Conservation (phyloP, 2,888 invertebrate species). For the Andrena marginata region DNA sequence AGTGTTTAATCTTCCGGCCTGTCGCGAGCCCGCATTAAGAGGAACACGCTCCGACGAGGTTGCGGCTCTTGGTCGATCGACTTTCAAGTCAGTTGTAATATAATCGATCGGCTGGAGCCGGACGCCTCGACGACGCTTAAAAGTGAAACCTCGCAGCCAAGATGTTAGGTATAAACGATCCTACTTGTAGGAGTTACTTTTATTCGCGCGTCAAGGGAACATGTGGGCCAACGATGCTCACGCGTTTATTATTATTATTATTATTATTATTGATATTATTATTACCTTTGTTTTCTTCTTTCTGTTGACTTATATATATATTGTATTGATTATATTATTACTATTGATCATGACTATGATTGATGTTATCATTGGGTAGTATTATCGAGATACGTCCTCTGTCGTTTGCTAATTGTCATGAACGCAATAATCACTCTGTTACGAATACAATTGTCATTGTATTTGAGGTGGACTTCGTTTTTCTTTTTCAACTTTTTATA, state of each 20-base stretch:
- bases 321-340: conserved; percentile 61
- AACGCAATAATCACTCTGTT: conserved; percentile 47
- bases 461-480: conserved; percentile 40
- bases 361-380: conserved; percentile 34
- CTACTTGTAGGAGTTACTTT: conserved; percentile 55
- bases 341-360: conserved; percentile 59
- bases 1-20: background rate
- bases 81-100: conserved; percentile 59
- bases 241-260: conserved; percentile 49
- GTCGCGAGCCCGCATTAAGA: conserved; percentile 11
- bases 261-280: conserved; percentile 33
- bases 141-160: conserved; percentile 45
- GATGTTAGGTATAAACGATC: conserved; percentile 37
- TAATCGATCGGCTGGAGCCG: conserved; percentile 49
- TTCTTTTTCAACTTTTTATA: conserved; percentile 34
- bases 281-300: conserved; percentile 39
- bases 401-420: conserved; percentile 60
- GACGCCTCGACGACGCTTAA: background rate
- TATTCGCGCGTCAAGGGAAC: conserved; percentile 52
- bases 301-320: conserved; percentile 49
- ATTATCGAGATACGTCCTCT: conserved; percentile 53
- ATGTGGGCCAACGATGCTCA: conserved; percentile 43
- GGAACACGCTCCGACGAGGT: conserved; percentile 24
- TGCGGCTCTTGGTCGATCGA: conserved; percentile 43
- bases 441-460: conserved; percentile 38